A percentile compares a stretch with the other conserved stretches of the same genome.
Conservation (phyloP, 2,888 invertebrate species). For the Deladenus siricidicola region DNA sequence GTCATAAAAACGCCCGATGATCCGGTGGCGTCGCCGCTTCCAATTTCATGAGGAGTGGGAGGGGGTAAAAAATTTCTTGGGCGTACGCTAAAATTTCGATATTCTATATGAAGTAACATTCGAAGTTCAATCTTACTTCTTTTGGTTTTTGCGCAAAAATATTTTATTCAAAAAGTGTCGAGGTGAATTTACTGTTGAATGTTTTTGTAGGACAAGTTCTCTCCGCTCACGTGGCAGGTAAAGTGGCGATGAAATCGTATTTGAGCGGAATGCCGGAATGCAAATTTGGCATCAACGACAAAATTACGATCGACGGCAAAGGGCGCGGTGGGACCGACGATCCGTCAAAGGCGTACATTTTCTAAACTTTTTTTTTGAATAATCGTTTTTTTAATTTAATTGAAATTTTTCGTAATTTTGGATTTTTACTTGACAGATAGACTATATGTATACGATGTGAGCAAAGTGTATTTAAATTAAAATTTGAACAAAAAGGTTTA, state of each 20-base stretch:
- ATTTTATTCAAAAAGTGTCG: background rate
- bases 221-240: constrained; percentile 96
- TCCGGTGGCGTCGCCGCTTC: too few species aligned
- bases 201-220: constrained; percentile 76
- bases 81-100: too few species aligned
- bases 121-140: background rate
- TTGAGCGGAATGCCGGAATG: constrained; percentile 99
- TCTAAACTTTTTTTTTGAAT: background rate
- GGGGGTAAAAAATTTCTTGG: too few species aligned
- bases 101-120: too few species aligned
- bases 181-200: too few species aligned
- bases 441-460: background rate
- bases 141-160: background rate
- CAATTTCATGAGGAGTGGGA: too few species aligned
- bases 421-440: constrained; percentile 7
- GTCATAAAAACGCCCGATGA: too few species aligned
- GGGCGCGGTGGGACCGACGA: constrained; percentile 62
- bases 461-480: background rate
- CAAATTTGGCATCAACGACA: constrained; percentile 98
- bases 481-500: constrained; percentile 28
- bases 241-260: constrained; percentile 99
- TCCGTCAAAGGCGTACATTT: constrained; percentile 62
- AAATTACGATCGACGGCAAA: constrained; percentile 87
- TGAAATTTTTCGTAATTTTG: too few species aligned
- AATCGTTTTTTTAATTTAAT: background rate